Conservation (phyloP, 2,888 invertebrate species). For the Dastarcus helophoroides region DNA sequence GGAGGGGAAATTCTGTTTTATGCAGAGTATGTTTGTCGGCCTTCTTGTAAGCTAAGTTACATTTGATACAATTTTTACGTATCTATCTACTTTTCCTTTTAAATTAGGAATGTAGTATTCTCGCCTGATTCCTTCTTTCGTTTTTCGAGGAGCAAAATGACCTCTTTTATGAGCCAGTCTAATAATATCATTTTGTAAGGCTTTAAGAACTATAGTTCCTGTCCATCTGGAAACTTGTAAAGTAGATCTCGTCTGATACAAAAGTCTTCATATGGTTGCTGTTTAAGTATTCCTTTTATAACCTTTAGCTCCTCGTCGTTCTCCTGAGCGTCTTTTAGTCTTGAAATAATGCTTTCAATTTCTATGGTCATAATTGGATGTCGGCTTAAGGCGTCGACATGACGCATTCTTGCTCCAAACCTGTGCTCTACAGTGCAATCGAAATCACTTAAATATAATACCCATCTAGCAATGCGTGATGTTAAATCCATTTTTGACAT, state of each 20-base stretch:
- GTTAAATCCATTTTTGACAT: slow-evolving; percentile 23
- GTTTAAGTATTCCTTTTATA: slow-evolving; percentile 11
- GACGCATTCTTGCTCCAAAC: slow-evolving; percentile 18
- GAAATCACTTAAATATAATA: slow-evolving; percentile 21
- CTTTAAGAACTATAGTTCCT: slow-evolving; percentile 14
- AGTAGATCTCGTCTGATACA: slow-evolving; percentile 13
- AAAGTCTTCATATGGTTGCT: slow-evolving; percentile 13
- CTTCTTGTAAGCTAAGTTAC: slow-evolving; percentile 14
- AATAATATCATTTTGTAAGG: slow-evolving; percentile 12
- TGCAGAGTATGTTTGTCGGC: slow-evolving; percentile 16
- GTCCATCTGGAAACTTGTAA: slow-evolving; percentile 7
- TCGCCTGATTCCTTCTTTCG: too few relatives aligned
- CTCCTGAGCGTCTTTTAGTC: slow-evolving; percentile 10
- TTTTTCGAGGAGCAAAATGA: too few relatives aligned
- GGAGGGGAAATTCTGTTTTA: slow-evolving; percentile 16
- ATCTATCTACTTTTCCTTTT: too few relatives aligned
- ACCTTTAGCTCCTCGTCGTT: slow-evolving; percentile 12
- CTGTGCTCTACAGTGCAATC: slow-evolving; percentile 23
- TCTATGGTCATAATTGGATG: slow-evolving; percentile 14
- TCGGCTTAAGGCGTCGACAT: slow-evolving; percentile 22
- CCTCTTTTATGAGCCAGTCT: slow-evolving; percentile 23
- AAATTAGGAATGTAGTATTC: too few relatives aligned
- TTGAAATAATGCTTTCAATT: slow-evolving; percentile 2
- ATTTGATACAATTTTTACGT: too few relatives aligned
- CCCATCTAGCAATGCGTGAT: slow-evolving; percentile 25